phyloP scores from a whole-genome alignment of 2,888 invertebrate genomes.

The Muschampia plurimacula region DNA sequence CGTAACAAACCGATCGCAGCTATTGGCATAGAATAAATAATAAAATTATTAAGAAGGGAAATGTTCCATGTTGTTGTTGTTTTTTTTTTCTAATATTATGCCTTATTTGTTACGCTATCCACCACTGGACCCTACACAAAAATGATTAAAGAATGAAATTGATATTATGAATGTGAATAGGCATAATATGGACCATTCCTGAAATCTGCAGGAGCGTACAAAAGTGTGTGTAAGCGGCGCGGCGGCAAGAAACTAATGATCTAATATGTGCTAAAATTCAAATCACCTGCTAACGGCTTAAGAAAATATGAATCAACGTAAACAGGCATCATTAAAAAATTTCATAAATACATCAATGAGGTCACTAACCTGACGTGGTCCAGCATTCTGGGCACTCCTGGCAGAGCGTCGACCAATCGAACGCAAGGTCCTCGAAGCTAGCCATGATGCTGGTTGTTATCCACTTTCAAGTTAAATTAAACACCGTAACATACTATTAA shows the following conservation, averaged over 20 bases:
- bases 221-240: neutral
- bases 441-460: constrained; percentile 81
- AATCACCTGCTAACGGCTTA: constrained; percentile 41
- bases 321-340: constrained; percentile 19
- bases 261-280: constrained; percentile 42
- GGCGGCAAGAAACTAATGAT: constrained; percentile 4
- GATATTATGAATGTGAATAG: too few species aligned
- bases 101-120: too few species aligned
- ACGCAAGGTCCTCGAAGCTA: constrained; percentile 87
- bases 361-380: constrained; percentile 86
- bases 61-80: neutral
- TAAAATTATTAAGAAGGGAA: neutral
- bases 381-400: constrained; percentile 87
- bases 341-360: constrained; percentile 38
- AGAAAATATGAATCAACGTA: constrained; percentile 38
- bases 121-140: too few species aligned
- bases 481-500: constrained; percentile 61
- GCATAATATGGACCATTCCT: neutral
- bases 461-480: constrained; percentile 60
- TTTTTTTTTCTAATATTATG: too few species aligned
- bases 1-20: neutral
- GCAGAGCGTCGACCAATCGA: constrained; percentile 88
- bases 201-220: neutral
- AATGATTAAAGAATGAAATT: too few species aligned
- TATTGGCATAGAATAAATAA: neutral